These are phyloP conservation scores for Pteropus alecto DNA, from an alignment of 2,113 vertebrate species.

Conservation along the genomic window DNA sequence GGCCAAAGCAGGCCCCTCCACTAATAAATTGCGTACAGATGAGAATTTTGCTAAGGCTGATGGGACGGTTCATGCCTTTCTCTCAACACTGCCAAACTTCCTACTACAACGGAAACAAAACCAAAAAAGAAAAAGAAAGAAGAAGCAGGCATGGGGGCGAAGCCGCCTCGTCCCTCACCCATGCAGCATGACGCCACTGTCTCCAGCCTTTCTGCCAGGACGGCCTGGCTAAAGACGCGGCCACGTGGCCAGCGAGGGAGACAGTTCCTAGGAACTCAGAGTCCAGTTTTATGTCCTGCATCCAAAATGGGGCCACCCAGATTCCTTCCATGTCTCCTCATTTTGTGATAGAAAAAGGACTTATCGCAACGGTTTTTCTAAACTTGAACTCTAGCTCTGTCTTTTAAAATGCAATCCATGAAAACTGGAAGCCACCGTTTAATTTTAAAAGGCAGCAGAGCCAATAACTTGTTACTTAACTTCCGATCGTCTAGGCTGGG, in stretches of 20 bases:
- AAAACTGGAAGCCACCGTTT: background rate
- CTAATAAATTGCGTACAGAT: accelerated
- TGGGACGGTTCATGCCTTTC: background rate
- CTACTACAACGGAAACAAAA: background rate
- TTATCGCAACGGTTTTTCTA: background rate
- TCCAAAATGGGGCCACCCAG: background rate
- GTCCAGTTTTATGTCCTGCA: background rate
- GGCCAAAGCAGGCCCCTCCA: accelerated
- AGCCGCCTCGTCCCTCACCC: accelerated
- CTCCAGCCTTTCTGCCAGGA: background rate
- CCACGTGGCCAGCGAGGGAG: accelerated
- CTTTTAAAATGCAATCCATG: background rate
- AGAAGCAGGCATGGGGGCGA: accelerated
- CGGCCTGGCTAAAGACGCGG: background rate
- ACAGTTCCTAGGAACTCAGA: background rate
- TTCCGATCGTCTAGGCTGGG: background rate
- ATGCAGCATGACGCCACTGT: accelerated
- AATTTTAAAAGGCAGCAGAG: background rate
- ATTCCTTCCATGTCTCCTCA: background rate
- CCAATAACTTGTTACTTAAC: background rate
- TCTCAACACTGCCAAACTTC: background rate
- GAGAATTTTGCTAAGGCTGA: background rate
- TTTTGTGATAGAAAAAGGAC: slow-evolving; percentile 56
- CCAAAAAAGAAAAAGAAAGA: accelerated
- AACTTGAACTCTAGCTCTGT: background rate